Evolutionary conservation across 2,113 vertebrate genomes (phyloP).

Genomic region (Tenrec ecaudatus): DNA sequence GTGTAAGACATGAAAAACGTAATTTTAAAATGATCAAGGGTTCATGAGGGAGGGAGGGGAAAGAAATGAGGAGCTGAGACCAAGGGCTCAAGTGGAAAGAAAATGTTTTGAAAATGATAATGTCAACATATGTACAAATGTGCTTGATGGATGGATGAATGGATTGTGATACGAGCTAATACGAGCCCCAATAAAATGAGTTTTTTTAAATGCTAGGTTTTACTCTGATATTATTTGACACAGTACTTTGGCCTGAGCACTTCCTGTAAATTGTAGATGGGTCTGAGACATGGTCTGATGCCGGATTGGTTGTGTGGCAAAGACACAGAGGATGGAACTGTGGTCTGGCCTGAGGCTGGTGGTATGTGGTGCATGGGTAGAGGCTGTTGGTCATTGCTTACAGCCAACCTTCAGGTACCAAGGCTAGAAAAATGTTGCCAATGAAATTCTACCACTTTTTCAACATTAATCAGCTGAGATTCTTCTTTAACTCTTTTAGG

Average conservation of each 20-base stretch:
- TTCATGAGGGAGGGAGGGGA: too few species aligned
- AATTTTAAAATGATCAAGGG: too few species aligned
- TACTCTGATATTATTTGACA: too few species aligned
- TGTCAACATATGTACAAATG: too few species aligned
- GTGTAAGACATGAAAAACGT: too few species aligned
- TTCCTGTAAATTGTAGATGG: not conserved
- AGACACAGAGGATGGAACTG: not conserved
- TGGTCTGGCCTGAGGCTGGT: not conserved
- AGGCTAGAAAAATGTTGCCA: not conserved
- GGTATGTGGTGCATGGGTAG: fast-evolving
- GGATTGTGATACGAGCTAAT: too few species aligned
- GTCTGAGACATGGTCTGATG: not conserved
- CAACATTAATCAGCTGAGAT: not conserved
- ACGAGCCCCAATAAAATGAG: too few species aligned
- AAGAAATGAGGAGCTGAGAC: too few species aligned
- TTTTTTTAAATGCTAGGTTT: too few species aligned
- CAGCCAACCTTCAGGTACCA: not conserved
- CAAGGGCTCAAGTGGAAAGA: too few species aligned
- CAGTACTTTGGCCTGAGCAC: fast-evolving
- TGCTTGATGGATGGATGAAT: too few species aligned
- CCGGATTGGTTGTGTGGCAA: not conserved
- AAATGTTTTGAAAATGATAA: too few species aligned
- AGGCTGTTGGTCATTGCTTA: not conserved
- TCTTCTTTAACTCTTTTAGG: not conserved
- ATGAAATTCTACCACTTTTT: not conserved